Evolutionary conservation across 2,797 vertebrate species (phyloP), one percentile per base, ranked within the genome.

Genomic region (Macroramphosus scolopax): DNA sequence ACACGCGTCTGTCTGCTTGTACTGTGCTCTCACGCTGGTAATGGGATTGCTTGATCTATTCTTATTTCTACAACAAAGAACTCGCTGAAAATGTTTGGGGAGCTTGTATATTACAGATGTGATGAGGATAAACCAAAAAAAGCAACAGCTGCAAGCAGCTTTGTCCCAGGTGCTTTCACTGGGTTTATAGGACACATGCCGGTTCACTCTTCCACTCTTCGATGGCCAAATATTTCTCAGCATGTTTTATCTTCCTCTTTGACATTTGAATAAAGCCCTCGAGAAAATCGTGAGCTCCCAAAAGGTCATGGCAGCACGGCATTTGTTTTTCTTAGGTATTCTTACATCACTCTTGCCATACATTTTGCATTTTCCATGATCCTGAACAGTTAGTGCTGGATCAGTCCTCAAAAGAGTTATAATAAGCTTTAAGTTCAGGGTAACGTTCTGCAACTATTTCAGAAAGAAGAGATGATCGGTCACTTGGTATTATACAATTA

Each of bases 1-100:
- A 30, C 45, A 38, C 43, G 32, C 28, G 63, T 59, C 41, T 48
- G 52, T 63, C 32, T 62, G 47, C 44, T 33, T 45, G 67, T 53
- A 42, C 41, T 61, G 48, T 18, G 43, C 47, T 4, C 48, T 74
- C 57, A 53, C 45, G 26, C 40, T 20, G 51, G 32, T 60, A 49
- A 72, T 56, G 58, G 71, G 28, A 45, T 25, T 40, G 47, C 20
- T 22, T 47, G 40, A 34, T 70, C 42, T 8, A 3, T 28, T 40
- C 29, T 53, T 56, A 41, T 53, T 70, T 62, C 29, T 29, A 43
- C 31, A 59, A 46, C 37, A 50, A 52, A 16, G 11, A 51, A 12
- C 22, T 22, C n/a, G 46, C 32, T 56, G 26, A 22, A 60, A 62
- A 59, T 15, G 6, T 62, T 50, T n/a, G 8, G 33, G 24, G 17